phyloP scores from a whole-genome alignment of 2,113 vertebrate genomes.

The Gallinago paraguaiae region DNA sequence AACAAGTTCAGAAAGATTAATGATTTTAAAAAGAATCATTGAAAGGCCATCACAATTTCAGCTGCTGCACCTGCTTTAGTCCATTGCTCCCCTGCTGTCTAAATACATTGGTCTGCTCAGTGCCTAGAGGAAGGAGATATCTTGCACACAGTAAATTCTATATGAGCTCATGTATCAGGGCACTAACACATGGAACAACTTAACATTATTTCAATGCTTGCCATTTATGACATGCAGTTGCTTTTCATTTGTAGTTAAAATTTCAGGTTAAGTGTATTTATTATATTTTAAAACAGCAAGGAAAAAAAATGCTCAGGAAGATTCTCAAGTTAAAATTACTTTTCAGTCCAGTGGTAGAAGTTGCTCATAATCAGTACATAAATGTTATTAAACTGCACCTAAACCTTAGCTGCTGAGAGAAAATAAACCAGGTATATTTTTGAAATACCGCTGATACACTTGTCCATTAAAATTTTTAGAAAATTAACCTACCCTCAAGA shows the following conservation, averaged over 20 bases:
- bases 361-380: not conserved
- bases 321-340: not conserved
- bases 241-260: not conserved
- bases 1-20: not conserved
- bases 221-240: conserved; percentile 2
- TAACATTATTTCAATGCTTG: conserved; percentile 22
- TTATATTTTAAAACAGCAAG: not conserved
- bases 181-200: conserved; percentile 38
- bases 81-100: conserved; percentile 24
- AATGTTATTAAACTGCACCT: not conserved
- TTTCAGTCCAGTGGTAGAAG: not conserved
- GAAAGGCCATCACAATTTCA: not conserved
- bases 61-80: conserved; percentile 38
- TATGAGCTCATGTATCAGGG: conserved; percentile 10
- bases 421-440: not conserved
- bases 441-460: not conserved
- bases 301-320: not conserved
- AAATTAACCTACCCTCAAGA: not conserved
- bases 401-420: not conserved
- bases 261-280: not conserved
- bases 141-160: not conserved
- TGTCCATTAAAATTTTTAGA: not conserved
- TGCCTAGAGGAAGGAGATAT: not conserved
- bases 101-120: not conserved
- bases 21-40: not conserved